These are phyloP conservation scores for Papio anubis DNA, from an alignment of 2,113 vertebrate species.

Conservation along the genomic window DNA sequence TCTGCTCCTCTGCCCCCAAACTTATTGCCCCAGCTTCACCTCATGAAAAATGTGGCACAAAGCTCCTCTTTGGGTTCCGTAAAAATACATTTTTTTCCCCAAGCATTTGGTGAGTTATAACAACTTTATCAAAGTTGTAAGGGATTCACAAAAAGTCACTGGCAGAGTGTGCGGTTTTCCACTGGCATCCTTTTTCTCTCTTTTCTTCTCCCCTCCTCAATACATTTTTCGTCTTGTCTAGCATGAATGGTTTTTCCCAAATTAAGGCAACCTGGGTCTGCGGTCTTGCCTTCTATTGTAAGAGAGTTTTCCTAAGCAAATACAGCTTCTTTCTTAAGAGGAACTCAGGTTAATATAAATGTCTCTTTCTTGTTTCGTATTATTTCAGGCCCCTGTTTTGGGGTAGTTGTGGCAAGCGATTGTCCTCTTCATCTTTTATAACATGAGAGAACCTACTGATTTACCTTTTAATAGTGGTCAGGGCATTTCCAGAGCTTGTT, in stretches of 20 bases:
- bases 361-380: not conserved
- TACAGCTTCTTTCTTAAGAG: not conserved
- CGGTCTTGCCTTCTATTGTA: not conserved
- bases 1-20: not conserved
- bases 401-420: not conserved
- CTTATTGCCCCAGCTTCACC: not conserved
- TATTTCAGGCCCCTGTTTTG: not conserved
- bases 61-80: not conserved
- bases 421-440: not conserved
- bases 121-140: not conserved
- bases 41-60: not conserved
- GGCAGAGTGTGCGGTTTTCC: rapidly evolving
- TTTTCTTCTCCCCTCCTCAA: not conserved
- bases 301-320: not conserved
- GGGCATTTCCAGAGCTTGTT: not conserved
- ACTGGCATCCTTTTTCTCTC: not conserved
- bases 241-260: not conserved
- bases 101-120: not conserved
- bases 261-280: not conserved
- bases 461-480: not conserved
- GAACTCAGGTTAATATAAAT: not conserved
- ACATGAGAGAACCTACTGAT: not conserved
- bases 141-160: not conserved
- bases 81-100: not conserved
- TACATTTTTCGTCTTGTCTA: not conserved